A percentile compares a stretch with the other conserved stretches of the same genome.
These are phyloP conservation scores for Chelonoidis abingdonii DNA, from an alignment of 2,113 vertebrate species.

Conservation along the genomic window DNA sequence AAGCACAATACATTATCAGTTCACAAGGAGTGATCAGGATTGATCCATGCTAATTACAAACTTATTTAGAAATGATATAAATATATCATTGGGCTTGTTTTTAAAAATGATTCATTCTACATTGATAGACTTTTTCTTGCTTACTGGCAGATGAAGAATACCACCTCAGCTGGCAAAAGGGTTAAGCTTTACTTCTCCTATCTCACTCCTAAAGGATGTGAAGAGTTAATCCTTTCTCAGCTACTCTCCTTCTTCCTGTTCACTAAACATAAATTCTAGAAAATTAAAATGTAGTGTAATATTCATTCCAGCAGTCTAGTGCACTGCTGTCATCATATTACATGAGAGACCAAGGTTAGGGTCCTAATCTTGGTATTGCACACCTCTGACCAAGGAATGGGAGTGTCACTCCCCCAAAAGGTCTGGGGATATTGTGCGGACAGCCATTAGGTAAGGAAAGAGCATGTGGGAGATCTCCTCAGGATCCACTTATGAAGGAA, in stretches of 20 bases:
- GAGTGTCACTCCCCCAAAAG: neutral
- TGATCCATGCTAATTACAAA: neutral
- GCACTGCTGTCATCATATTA: constrained; percentile 18
- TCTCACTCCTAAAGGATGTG: constrained; percentile 21
- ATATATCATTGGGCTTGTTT: neutral
- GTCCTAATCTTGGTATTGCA: constrained; percentile 53
- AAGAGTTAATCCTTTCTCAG: constrained; percentile 59
- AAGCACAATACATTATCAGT: neutral
- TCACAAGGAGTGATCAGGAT: neutral
- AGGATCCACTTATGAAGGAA: neutral
- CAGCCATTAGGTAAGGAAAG: neutral
- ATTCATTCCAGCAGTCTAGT: constrained; percentile 41
- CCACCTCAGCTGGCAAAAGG: constrained; percentile 11
- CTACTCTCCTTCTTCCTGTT: constrained; percentile 44
- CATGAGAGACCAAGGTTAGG: constrained; percentile 40
- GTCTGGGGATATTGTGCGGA: neutral
- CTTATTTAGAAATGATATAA: neutral
- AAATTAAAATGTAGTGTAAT: constrained; percentile 32
- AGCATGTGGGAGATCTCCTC: neutral
- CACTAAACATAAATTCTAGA: constrained; percentile 41
- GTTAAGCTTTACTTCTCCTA: constrained; percentile 34
- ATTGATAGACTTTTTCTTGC: neutral
- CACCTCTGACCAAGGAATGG: neutral
- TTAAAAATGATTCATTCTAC: neutral
- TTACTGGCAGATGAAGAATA: constrained; percentile 1